Conservation (phyloP, 2,797 vertebrate species). For the Malacoraja senta region DNA sequence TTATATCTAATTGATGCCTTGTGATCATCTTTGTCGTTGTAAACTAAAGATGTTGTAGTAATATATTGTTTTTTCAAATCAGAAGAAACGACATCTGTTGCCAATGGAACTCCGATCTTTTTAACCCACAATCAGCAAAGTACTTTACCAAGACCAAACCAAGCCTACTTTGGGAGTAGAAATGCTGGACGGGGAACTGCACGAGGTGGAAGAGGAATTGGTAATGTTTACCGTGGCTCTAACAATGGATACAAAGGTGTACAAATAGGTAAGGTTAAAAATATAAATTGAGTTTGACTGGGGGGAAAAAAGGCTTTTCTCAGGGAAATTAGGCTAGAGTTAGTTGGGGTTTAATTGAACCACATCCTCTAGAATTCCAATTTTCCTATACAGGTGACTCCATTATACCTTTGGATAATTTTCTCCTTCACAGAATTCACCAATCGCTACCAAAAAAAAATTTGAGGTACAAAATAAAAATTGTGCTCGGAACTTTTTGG, state of each 20-base stretch:
- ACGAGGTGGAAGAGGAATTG: slow-evolving; percentile 66
- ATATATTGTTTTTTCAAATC: slow-evolving; percentile 40
- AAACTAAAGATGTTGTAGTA: neutral
- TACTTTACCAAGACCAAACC: slow-evolving; percentile 60
- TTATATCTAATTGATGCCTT: neutral
- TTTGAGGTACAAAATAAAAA: too few species aligned
- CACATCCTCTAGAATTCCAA: too few species aligned
- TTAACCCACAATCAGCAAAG: slow-evolving; percentile 64
- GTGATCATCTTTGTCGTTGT: neutral
- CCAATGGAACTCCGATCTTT: slow-evolving; percentile 66
- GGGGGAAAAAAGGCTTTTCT: neutral
- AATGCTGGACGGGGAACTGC: slow-evolving; percentile 72
- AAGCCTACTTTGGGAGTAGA: slow-evolving; percentile 63
- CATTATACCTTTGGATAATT: too few species aligned
- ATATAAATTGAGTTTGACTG: neutral
- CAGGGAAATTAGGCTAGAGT: neutral
- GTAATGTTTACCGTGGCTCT: slow-evolving; percentile 64
- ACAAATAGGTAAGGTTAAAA: slow-evolving; percentile 19
- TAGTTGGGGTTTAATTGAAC: too few species aligned
- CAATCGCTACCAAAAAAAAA: too few species aligned
- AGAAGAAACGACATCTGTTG: slow-evolving; percentile 62
- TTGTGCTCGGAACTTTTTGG: too few species aligned
- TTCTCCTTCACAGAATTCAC: too few species aligned
- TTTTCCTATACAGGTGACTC: too few species aligned
- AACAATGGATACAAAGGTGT: slow-evolving; percentile 72